A percentile compares a stretch with the other conserved stretches of the same genome.
Evolutionary conservation across 2,888 invertebrate genomes (phyloP).

Genomic region (Tetropium fuscum): DNA sequence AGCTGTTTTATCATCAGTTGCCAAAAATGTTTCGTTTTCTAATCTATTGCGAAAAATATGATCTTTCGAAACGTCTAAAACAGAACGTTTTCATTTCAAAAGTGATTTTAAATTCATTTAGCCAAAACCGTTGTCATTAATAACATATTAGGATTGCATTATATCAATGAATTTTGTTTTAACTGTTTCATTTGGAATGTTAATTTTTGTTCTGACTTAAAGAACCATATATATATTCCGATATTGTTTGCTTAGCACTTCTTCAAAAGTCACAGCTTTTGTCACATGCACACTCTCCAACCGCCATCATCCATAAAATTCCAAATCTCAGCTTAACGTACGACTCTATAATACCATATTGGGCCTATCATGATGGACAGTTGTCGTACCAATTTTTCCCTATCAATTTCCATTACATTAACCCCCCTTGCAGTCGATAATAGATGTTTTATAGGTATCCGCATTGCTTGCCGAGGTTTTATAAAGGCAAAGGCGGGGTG

Average conservation of each 20-base stretch:
- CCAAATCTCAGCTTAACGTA: slow-evolving; percentile 41
- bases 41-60: too few relatives aligned
- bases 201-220: too few relatives aligned
- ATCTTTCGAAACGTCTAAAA: too few relatives aligned
- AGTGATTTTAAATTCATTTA: too few relatives aligned
- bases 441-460: slow-evolving; percentile 50
- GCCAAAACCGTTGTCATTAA: too few relatives aligned
- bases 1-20: too few relatives aligned
- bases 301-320: slow-evolving; percentile 27
- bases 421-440: slow-evolving; percentile 42
- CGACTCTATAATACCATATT: slow-evolving; percentile 39
- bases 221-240: too few relatives aligned
- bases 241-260: not conserved
- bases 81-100: too few relatives aligned
- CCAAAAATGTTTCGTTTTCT: too few relatives aligned
- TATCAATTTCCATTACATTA: slow-evolving; percentile 47
- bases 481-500: slow-evolving; percentile 49
- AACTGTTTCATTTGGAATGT: too few relatives aligned
- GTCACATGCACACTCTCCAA: slow-evolving; percentile 4
- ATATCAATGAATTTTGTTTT: too few relatives aligned
- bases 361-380: slow-evolving; percentile 38
- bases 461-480: slow-evolving; percentile 41
- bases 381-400: slow-evolving; percentile 44
- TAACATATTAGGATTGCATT: too few relatives aligned
- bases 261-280: slow-evolving; percentile 8